Evolutionary conservation across 2,797 vertebrate genomes (phyloP).

Genomic region (Chelon auratus): DNA sequence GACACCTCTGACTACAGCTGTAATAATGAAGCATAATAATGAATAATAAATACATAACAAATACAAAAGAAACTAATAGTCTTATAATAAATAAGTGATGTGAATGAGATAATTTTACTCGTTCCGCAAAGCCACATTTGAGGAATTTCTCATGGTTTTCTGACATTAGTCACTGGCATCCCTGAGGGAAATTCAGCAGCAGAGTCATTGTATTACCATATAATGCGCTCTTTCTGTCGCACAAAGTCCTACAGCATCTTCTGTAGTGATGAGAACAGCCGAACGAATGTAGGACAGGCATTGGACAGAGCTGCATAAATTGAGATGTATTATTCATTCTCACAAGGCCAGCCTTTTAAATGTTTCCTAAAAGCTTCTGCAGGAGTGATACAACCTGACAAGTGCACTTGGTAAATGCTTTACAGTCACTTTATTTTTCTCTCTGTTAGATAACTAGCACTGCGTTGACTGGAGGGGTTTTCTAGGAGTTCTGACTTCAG

Average conservation of each 20-base stretch:
- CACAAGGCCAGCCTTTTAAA: constrained; percentile 68
- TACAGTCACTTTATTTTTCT: constrained; percentile 61
- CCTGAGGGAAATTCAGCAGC: constrained; percentile 39
- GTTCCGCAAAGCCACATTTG: constrained; percentile 31
- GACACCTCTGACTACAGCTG: no score
- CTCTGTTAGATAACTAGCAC: constrained; percentile 49
- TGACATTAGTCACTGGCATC: constrained; percentile 43
- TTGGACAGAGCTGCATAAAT: constrained; percentile 60
- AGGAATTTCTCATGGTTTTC: constrained; percentile 37
- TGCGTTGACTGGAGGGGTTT: constrained; percentile 32
- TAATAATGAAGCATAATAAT: background rate
- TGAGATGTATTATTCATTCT: constrained; percentile 78
- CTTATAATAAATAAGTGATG: background rate
- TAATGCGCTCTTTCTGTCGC: constrained; percentile 37
- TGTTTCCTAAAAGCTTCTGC: constrained; percentile 75
- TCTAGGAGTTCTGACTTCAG: constrained; percentile 16
- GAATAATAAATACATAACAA: background rate
- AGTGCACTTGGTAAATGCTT: constrained; percentile 62
- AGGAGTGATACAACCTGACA: constrained; percentile 66
- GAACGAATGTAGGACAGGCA: constrained; percentile 62
- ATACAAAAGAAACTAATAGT: background rate
- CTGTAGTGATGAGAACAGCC: constrained; percentile 20
- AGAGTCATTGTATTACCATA: constrained; percentile 37
- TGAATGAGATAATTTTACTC: background rate
- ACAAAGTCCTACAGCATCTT: constrained; percentile 33